A percentile compares a stretch with the other conserved stretches of the same genome.
Conservation (phyloP, 2,888 invertebrate genomes). For the Drosophila robusta region DNA sequence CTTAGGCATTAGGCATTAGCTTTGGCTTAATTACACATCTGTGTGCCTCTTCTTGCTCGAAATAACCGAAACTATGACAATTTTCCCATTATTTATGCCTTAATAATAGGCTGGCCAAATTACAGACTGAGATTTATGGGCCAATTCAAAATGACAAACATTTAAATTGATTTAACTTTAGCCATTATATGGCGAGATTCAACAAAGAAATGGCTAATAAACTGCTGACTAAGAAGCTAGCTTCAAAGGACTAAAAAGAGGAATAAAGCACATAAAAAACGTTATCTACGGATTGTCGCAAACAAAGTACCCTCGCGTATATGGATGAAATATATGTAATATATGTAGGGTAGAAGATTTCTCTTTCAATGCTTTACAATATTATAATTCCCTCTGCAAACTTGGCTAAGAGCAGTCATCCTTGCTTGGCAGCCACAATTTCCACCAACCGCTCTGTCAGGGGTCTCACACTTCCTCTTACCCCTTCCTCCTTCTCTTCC, state of each 20-base stretch:
- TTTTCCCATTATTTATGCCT: conserved; percentile 30
- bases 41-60: background rate
- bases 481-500: background rate
- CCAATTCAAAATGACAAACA: conserved; percentile 41
- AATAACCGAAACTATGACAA: conserved; percentile 2
- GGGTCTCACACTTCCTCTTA: background rate
- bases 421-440: background rate
- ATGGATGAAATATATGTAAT: background rate
- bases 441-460: background rate
- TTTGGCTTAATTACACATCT: conserved; percentile 44
- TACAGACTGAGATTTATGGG: conserved; percentile 43
- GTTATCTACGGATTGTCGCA: background rate
- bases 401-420: conserved; percentile 20
- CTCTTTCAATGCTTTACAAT: background rate
- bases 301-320: background rate
- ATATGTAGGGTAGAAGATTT: background rate
- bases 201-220: conserved; percentile 16
- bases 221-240: conserved; percentile 16
- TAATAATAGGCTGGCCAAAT: conserved; percentile 37
- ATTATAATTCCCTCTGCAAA: background rate
- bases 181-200: conserved; percentile 33
- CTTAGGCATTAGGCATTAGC: conserved; percentile 49
- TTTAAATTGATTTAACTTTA: conserved; percentile 57
- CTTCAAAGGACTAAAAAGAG: background rate
- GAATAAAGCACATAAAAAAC: background rate